Evolutionary conservation across 2,888 invertebrate species (phyloP).

Genomic region (Archips xylosteana): DNA sequence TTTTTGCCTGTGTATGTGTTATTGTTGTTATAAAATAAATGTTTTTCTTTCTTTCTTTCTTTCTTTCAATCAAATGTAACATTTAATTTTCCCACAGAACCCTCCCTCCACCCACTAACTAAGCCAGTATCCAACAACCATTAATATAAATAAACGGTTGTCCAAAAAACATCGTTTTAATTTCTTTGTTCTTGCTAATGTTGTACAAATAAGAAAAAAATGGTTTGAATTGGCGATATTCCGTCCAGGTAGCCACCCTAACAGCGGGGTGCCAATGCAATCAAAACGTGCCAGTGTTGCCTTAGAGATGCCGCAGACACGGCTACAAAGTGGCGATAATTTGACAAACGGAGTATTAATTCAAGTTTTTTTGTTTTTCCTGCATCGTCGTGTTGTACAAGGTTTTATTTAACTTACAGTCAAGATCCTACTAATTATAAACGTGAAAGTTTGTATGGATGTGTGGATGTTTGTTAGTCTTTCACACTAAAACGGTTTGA

Average conservation of each 20-base stretch:
- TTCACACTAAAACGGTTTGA: too few relatives aligned
- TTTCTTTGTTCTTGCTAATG: constrained; percentile 28
- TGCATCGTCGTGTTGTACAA: too few relatives aligned
- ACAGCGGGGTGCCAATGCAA: constrained; percentile 5
- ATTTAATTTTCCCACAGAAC: not conserved
- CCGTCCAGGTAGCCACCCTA: constrained; percentile 7
- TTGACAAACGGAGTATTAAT: too few relatives aligned
- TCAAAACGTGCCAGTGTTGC: not conserved
- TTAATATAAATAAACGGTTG: constrained; percentile 37
- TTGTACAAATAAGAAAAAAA: constrained; percentile 17
- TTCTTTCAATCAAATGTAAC: too few relatives aligned
- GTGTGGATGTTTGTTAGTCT: too few relatives aligned
- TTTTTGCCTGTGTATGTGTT: too few relatives aligned
- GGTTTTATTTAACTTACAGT: too few relatives aligned
- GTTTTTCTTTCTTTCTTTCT: too few relatives aligned
- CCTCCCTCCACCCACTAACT: not conserved
- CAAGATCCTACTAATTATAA: too few relatives aligned
- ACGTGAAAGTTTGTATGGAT: too few relatives aligned
- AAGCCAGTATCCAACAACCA: not conserved
- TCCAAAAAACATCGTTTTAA: constrained; percentile 14
- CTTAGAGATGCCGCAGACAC: not conserved
- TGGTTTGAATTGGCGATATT: not conserved
- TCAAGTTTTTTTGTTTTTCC: too few relatives aligned
- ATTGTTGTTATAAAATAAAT: too few relatives aligned
- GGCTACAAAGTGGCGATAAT: not conserved